phyloP scores from a whole-genome alignment of 2,113 vertebrate species.

The Galbula dea region DNA sequence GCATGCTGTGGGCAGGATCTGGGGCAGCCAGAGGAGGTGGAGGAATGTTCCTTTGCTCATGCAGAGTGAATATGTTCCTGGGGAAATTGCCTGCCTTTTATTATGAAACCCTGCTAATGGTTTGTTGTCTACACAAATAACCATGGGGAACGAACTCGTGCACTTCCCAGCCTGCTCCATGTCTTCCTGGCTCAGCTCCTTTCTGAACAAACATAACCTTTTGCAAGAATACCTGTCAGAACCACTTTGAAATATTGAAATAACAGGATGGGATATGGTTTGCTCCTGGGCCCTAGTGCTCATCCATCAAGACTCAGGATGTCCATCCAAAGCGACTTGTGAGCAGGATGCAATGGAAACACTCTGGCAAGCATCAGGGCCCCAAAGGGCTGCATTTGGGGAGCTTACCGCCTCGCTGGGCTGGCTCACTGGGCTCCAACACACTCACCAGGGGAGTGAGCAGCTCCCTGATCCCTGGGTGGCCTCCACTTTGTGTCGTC shows the following conservation, averaged over 20 bases:
- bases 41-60: neutral
- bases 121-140: conserved; percentile 51
- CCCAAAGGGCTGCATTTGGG: neutral
- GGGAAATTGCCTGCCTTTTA: conserved; percentile 22
- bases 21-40: neutral
- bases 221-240: conserved; percentile 57
- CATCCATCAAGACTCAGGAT: neutral
- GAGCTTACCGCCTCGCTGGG: neutral
- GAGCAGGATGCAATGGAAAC: neutral
- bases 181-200: conserved; percentile 35
- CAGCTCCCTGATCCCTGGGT: neutral
- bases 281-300: conserved; percentile 46
- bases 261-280: conserved; percentile 16
- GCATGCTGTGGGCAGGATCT: fast-evolving
- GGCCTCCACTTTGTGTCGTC: fast-evolving
- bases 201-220: conserved; percentile 57
- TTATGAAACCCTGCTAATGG: conserved; percentile 34
- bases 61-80: neutral
- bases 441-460: neutral
- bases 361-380: neutral
- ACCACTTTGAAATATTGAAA: conserved; percentile 10
- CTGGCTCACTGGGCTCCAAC: neutral
- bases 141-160: neutral
- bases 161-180: conserved; percentile 22
- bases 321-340: neutral